A percentile compares a stretch with the other conserved stretches of the same genome.
phyloP scores from a whole-genome alignment of 2,888 invertebrate genomes.

The Trichopoda pennipes region DNA sequence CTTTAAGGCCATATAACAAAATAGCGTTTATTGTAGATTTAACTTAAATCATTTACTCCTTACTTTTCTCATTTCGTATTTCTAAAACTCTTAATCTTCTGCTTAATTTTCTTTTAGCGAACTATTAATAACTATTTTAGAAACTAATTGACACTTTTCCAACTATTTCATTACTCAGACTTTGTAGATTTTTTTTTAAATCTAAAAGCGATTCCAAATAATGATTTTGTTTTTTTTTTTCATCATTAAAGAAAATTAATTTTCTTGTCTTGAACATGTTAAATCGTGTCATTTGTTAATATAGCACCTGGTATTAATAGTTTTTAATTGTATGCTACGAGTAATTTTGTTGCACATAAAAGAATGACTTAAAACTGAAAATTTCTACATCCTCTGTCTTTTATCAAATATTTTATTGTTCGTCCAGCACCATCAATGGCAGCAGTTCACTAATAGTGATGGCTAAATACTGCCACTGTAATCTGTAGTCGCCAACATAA shows the following conservation, averaged over 20 bases:
- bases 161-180: not conserved
- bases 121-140: not conserved
- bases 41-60: too few species aligned
- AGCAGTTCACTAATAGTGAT: constrained; percentile 11
- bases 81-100: too few species aligned
- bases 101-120: not conserved
- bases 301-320: constrained; percentile 52
- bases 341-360: constrained; percentile 7
- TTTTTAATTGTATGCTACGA: constrained; percentile 32
- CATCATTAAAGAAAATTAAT: constrained; percentile 50
- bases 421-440: constrained; percentile 32
- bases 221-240: too few species aligned
- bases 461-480: constrained; percentile 35
- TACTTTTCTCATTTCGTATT: too few species aligned
- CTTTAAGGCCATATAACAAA: too few species aligned
- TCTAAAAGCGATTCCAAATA: not conserved
- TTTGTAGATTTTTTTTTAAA: not conserved
- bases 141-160: not conserved
- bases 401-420: constrained; percentile 41
- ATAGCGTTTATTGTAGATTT: too few species aligned
- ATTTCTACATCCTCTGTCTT: constrained; percentile 20
- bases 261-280: constrained; percentile 56
- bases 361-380: not conserved
- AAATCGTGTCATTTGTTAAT: constrained; percentile 54
- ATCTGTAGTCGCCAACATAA: constrained; percentile 43